Evolutionary conservation across 1,140 invertebrate species (phyloP).

Genomic region (Cydia pomonella): DNA sequence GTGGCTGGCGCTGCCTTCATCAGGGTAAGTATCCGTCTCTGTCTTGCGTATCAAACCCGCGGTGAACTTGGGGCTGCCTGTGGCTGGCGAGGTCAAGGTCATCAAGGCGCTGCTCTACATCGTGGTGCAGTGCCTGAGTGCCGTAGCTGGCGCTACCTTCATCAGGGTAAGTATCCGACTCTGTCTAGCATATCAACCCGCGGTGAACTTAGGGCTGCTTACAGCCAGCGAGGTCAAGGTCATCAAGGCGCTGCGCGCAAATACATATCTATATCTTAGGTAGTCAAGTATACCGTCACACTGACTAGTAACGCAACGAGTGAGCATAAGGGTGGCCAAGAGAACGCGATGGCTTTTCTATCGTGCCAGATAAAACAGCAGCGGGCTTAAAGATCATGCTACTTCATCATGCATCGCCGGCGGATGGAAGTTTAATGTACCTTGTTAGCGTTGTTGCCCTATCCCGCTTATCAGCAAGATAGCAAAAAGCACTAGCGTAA

Average conservation of each 20-base stretch:
- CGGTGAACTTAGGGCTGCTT: conserved; percentile 91
- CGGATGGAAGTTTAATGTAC: no score
- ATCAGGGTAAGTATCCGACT: conserved; percentile 58
- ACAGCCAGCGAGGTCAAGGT: conserved; percentile 90
- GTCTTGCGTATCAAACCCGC: conserved; percentile 97
- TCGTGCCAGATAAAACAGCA: no score
- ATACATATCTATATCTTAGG: no score
- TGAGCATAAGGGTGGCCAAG: no score
- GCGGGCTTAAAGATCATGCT: no score
- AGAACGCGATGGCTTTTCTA: no score
- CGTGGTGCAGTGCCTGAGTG: conserved; percentile 89
- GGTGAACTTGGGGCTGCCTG: conserved; percentile 90
- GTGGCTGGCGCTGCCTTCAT: conserved; percentile 88
- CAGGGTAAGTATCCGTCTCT: conserved; percentile 52
- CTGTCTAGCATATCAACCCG: conserved; percentile 96
- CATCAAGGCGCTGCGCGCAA: conserved; percentile 86
- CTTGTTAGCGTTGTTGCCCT: no score
- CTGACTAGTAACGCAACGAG: no score
- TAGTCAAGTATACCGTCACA: conserved; percentile 5
- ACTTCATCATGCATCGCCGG: no score
- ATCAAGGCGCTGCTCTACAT: conserved; percentile 90
- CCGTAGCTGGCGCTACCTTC: conserved; percentile 88
- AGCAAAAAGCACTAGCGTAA: no score
- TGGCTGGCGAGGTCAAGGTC: conserved; percentile 89
- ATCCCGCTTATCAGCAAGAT: no score